Evolutionary conservation across 2,888 invertebrate genomes (phyloP).

Genomic region (Parnassius apollo): DNA sequence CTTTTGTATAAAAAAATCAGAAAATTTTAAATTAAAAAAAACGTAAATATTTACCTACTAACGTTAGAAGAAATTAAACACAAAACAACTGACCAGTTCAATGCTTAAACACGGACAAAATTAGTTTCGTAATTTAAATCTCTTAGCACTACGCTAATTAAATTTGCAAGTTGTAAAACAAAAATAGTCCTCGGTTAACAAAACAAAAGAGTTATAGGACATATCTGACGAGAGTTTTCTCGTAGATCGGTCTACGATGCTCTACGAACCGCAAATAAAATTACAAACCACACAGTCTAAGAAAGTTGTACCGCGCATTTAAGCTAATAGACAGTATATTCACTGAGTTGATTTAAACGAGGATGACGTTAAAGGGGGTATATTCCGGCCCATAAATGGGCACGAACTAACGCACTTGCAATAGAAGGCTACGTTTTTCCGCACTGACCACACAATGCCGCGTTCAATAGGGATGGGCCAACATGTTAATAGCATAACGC

Average conservation of each 20-base stretch:
- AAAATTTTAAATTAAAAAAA: too few species aligned
- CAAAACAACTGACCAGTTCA: too few species aligned
- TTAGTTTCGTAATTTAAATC: too few species aligned
- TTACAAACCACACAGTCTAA: slow-evolving; percentile 13
- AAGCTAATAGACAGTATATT: slow-evolving; percentile 6
- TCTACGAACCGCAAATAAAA: slow-evolving; percentile 32
- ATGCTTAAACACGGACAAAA: too few species aligned
- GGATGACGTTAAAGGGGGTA: slow-evolving; percentile 15
- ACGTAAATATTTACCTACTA: too few species aligned
- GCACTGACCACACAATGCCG: slow-evolving; percentile 26
- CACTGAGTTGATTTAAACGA: slow-evolving; percentile 6
- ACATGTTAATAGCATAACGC: slow-evolving; percentile 4
- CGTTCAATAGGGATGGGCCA: slow-evolving; percentile 32
- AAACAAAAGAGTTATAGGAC: neutral
- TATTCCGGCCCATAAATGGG: slow-evolving; percentile 20
- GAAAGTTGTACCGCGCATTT: slow-evolving; percentile 7
- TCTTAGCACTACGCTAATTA: too few species aligned
- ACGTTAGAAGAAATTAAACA: too few species aligned
- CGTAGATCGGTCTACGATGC: slow-evolving; percentile 19
- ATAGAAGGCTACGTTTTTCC: slow-evolving; percentile 22
- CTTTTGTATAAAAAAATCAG: too few species aligned
- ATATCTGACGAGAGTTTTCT: neutral
- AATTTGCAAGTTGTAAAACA: neutral
- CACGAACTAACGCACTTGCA: slow-evolving; percentile 26
- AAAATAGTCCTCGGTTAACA: slow-evolving; percentile 5